These are phyloP conservation scores for Liposcelis brunnea DNA, from an alignment of 2,888 invertebrate species.

Conservation along the genomic window DNA sequence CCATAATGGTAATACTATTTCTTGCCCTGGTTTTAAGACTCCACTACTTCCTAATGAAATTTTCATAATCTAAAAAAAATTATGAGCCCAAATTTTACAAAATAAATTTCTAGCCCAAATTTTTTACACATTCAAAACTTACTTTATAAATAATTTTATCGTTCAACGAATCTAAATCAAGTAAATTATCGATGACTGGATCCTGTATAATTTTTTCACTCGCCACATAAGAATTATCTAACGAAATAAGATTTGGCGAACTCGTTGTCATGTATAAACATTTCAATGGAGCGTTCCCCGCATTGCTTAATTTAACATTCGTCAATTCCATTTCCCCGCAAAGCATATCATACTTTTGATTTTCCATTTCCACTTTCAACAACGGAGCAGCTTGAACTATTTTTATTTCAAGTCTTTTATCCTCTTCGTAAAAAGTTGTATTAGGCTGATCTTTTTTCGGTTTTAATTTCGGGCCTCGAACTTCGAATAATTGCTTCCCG, in stretches of 20 bases:
- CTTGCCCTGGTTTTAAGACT: constrained; percentile 33
- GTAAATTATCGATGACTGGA: constrained; percentile 14
- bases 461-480: constrained; percentile 39
- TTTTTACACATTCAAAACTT: no score
- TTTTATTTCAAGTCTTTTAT: constrained; percentile 52
- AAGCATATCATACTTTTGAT: constrained; percentile 45
- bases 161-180: constrained; percentile 15
- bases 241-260: constrained; percentile 45
- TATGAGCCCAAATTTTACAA: background rate
- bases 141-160: no score
- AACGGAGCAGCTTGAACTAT: constrained; percentile 65
- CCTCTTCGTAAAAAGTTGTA: constrained; percentile 33
- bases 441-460: constrained; percentile 33
- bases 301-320: constrained; percentile 48
- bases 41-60: constrained; percentile 16
- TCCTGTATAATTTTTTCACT: constrained; percentile 6
- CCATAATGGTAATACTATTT: constrained; percentile 40
- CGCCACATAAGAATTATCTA: constrained; percentile 22
- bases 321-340: constrained; percentile 56
- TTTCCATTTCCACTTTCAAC: constrained; percentile 57
- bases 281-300: constrained; percentile 44
- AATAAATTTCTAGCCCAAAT: background rate
- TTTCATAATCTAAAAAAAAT: background rate
- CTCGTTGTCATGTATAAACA: constrained; percentile 49
- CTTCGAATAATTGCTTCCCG: constrained; percentile 38